These are phyloP conservation scores for Anser brachyrhynchus DNA, from an alignment of 2,113 vertebrate species.

Conservation along the genomic window DNA sequence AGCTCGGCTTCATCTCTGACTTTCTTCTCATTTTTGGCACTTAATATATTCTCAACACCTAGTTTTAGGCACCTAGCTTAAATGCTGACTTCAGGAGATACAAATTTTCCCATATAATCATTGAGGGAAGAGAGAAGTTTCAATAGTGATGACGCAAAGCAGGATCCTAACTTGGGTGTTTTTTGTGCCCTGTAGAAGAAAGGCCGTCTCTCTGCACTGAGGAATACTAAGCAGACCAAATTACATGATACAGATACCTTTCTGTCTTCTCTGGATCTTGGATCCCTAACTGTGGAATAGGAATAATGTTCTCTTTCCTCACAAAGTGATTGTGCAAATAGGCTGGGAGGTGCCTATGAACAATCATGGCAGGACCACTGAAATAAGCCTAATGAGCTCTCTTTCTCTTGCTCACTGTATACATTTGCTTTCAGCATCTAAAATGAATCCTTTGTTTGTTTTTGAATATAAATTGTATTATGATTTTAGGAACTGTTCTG, in stretches of 20 bases:
- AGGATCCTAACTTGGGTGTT: not conserved
- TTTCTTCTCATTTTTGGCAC: not conserved
- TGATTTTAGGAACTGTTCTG: not conserved
- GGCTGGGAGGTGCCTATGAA: not conserved
- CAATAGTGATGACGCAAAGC: not conserved
- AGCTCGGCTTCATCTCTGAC: not conserved
- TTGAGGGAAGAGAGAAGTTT: not conserved
- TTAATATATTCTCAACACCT: not conserved
- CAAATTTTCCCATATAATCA: not conserved
- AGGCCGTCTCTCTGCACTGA: not conserved
- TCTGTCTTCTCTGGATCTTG: not conserved
- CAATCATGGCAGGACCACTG: not conserved
- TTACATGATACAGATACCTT: not conserved
- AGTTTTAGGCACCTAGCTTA: not conserved
- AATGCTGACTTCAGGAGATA: not conserved
- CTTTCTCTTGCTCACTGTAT: not conserved
- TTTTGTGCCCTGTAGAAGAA: not conserved
- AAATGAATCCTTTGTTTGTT: not conserved
- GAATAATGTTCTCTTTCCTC: not conserved
- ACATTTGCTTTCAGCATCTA: not conserved
- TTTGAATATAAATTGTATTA: not conserved
- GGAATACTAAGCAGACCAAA: not conserved
- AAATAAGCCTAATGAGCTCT: not conserved
- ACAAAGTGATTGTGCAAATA: not conserved
- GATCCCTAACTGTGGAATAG: not conserved